A percentile compares a stretch with the other conserved stretches of the same genome.
These are phyloP conservation scores for Priocnemis perturbator DNA, from an alignment of 2,888 invertebrate species.

Conservation along the genomic window DNA sequence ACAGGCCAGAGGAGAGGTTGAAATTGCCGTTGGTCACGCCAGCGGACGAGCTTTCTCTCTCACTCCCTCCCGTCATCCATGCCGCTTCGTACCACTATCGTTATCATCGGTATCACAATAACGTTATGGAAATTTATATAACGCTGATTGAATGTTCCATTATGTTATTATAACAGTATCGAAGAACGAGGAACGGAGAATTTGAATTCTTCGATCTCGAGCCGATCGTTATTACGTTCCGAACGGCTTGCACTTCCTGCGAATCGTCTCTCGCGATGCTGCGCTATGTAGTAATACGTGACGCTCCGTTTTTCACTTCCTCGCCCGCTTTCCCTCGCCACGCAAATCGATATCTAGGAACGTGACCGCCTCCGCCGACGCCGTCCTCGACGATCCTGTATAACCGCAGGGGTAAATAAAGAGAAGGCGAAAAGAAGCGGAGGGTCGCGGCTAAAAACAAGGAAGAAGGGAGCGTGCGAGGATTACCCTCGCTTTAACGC, in stretches of 20 bases:
- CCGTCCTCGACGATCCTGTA: neutral
- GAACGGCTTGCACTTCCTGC: too few relatives aligned
- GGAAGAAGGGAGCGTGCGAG: neutral
- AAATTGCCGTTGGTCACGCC: constrained; percentile 69
- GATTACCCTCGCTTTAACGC: neutral
- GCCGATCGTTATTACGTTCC: too few relatives aligned
- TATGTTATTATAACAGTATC: too few relatives aligned
- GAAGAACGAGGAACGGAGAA: too few relatives aligned
- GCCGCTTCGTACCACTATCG: neutral
- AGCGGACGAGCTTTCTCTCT: constrained; percentile 24
- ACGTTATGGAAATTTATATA: too few relatives aligned
- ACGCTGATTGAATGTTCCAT: too few relatives aligned
- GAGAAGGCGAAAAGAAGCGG: neutral
- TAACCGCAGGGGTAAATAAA: neutral
- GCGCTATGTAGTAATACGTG: too few relatives aligned
- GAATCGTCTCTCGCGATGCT: too few relatives aligned
- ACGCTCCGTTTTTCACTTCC: too few relatives aligned
- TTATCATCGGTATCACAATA: neutral
- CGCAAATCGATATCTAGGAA: constrained; percentile 6
- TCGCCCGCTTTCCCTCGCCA: too few relatives aligned
- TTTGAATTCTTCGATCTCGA: too few relatives aligned
- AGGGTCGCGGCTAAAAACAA: neutral
- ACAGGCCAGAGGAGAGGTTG: constrained; percentile 21
- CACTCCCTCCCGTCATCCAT: neutral
- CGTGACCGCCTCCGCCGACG: neutral